Conservation (phyloP, 2,888 invertebrate species). For the Acanthosepion esculentum region DNA sequence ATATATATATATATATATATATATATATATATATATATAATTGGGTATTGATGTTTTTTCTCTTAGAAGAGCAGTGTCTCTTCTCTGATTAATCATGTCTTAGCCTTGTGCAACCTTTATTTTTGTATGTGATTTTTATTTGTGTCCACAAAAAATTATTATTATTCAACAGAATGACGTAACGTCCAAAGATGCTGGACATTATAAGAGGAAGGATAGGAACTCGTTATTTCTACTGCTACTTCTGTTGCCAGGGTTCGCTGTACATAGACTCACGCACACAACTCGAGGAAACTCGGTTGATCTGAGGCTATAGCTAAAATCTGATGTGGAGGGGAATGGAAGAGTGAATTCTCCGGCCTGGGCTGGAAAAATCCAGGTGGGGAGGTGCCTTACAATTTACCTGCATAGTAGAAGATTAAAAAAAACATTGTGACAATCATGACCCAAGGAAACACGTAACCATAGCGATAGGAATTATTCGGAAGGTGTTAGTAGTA, state of each 20-base stretch:
- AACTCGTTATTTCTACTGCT: constrained; percentile 10
- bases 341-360: not conserved
- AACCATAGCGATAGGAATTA: not conserved
- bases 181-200: not conserved
- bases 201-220: not conserved
- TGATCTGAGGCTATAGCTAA: constrained; percentile 17
- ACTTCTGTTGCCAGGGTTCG: not conserved
- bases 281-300: constrained; percentile 2
- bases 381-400: not conserved
- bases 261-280: constrained; percentile 33
- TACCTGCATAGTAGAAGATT: not conserved
- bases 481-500: not conserved
- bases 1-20: not conserved
- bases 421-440: not conserved
- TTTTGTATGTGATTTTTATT: not conserved
- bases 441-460: not conserved
- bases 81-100: not conserved
- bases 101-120: not conserved
- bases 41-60: not conserved
- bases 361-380: not conserved
- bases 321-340: not conserved
- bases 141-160: not conserved
- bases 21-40: not conserved
- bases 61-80: not conserved
- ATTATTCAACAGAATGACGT: not conserved